Percentiles rank a stretch among this genome's conserved stretches.
phyloP scores from a whole-genome alignment of 1,140 invertebrate species.

The Trigoniulus corallinus region DNA sequence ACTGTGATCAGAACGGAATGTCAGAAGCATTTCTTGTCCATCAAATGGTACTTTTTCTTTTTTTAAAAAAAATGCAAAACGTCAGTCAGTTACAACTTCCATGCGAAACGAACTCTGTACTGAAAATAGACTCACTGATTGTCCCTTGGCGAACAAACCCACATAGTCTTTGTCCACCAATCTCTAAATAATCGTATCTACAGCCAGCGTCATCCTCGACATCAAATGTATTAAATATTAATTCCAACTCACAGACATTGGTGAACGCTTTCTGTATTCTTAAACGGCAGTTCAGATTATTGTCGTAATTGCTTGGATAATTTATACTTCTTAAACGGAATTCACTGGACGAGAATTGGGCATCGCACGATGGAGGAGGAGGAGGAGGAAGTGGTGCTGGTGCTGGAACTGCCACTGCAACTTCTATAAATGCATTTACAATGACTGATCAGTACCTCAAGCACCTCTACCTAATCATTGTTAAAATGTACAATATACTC shows the following conservation, averaged over 20 bases:
- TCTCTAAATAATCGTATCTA: slow-evolving; percentile 18
- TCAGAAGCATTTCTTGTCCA: slow-evolving; percentile 7
- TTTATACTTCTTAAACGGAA: slow-evolving; percentile 11
- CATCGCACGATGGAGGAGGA: not conserved
- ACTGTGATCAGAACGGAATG: slow-evolving; percentile 16
- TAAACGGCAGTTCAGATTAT: slow-evolving; percentile 12
- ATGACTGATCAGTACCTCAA: slow-evolving; percentile 6
- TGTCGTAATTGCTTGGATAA: slow-evolving; percentile 12
- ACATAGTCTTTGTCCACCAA: slow-evolving; percentile 14
- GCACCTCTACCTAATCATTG: not conserved
- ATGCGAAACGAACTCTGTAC: not conserved
- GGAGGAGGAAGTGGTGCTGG: not conserved
- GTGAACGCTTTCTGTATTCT: slow-evolving; percentile 3
- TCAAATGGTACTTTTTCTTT: slow-evolving; percentile 1
- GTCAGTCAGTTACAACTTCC: not conserved
- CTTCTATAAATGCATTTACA: slow-evolving; percentile 8
- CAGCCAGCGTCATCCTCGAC: slow-evolving; percentile 16
- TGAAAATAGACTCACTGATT: slow-evolving; percentile 10
- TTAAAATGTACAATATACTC: not conserved
- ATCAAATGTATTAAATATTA: slow-evolving; percentile 16
- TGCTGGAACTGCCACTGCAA: not conserved
- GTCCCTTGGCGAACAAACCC: slow-evolving; percentile 10
- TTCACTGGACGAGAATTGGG: not conserved
- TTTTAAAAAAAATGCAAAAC: not conserved
- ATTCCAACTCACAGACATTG: slow-evolving; percentile 17